Conservation (phyloP, 2,113 vertebrate species). For the Arothron firmamentum region DNA sequence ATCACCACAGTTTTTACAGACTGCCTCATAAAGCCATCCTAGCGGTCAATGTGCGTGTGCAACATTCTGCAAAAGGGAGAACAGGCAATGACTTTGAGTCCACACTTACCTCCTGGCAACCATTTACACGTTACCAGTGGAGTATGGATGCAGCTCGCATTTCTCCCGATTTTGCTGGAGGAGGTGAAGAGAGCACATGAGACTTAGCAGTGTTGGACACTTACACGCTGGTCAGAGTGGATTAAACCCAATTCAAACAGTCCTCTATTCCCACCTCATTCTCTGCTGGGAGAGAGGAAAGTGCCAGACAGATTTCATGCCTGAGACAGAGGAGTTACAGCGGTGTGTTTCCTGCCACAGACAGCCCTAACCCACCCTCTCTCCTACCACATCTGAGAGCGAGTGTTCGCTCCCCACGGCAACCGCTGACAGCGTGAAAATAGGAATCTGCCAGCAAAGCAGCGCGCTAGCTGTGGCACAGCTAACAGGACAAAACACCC, state of each 20-base stretch:
- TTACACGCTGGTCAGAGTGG: slow-evolving; percentile 52
- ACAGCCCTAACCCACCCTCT: slow-evolving; percentile 52
- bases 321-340: slow-evolving; percentile 59
- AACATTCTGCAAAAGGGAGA: background rate
- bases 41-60: slow-evolving; percentile 21
- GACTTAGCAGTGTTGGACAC: slow-evolving; percentile 38
- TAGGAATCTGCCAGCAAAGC: slow-evolving; percentile 62
- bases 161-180: slow-evolving; percentile 33
- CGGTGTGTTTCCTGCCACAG: slow-evolving; percentile 49
- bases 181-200: slow-evolving; percentile 31
- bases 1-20: slow-evolving; percentile 35
- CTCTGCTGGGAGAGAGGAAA: slow-evolving; percentile 43
- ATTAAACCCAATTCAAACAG: slow-evolving; percentile 61
- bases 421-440: slow-evolving; percentile 69
- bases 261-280: slow-evolving; percentile 36
- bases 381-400: slow-evolving; percentile 51
- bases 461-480: slow-evolving; percentile 48
- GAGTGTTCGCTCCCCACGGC: slow-evolving; percentile 37
- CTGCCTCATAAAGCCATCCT: slow-evolving; percentile 6
- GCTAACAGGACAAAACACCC: slow-evolving; percentile 49
- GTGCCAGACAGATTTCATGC: slow-evolving; percentile 69
- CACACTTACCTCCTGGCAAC: slow-evolving; percentile 7
- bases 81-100: background rate
- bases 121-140: background rate
- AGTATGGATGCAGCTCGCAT: slow-evolving; percentile 22